These are phyloP conservation scores for Epinotia brunnichana DNA, from an alignment of 2,888 invertebrate genomes.

Conservation along the genomic window DNA sequence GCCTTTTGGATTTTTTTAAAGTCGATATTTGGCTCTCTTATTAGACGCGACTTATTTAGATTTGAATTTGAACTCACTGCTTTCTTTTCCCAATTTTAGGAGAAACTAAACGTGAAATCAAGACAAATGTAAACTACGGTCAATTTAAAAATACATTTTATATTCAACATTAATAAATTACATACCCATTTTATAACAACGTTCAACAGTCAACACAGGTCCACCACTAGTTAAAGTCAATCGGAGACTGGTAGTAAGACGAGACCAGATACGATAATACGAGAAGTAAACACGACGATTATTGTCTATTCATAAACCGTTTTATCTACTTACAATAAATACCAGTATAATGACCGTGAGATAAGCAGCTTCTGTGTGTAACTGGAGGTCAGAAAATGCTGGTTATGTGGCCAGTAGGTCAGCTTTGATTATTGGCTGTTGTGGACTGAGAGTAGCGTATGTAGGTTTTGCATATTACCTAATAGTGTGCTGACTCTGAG, in stretches of 20 bases:
- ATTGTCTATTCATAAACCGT: neutral
- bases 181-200: slow-evolving; percentile 7
- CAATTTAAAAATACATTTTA: neutral
- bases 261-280: neutral
- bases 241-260: slow-evolving; percentile 18
- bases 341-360: neutral
- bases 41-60: no score
- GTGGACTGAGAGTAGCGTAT: neutral
- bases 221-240: neutral
- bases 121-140: neutral
- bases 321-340: neutral
- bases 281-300: neutral
- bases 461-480: neutral
- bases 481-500: neutral
- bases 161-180: neutral
- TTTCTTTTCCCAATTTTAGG: no score
- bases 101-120: no score
- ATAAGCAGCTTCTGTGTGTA: neutral
- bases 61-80: no score
- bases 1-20: no score
- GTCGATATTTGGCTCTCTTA: no score
- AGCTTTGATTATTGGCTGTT: neutral
- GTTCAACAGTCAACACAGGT: neutral
- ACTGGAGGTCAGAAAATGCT: neutral
- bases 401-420: neutral